Conservation (phyloP, 2,888 invertebrate species). For the Halictus quadricinctus region DNA sequence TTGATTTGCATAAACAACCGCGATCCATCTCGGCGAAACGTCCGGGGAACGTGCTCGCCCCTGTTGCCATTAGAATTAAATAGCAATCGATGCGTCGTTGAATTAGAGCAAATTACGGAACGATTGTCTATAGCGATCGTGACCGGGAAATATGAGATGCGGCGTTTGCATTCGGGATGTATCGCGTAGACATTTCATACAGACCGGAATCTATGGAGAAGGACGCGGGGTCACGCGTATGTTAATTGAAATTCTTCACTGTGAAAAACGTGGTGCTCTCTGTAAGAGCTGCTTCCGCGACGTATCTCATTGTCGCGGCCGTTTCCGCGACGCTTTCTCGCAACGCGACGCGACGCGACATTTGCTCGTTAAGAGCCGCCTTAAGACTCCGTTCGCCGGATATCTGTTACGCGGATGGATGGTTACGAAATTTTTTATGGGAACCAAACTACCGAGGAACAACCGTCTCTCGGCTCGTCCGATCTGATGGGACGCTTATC, state of each 20-base stretch:
- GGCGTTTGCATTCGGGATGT: neutral
- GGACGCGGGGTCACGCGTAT: constrained; percentile 4
- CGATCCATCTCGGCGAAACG: neutral
- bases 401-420: neutral
- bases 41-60: neutral
- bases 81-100: neutral
- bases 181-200: neutral
- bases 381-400: neutral
- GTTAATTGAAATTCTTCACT: constrained; percentile 60
- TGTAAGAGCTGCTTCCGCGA: constrained; percentile 53
- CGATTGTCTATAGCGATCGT: neutral
- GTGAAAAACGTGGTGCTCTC: constrained; percentile 41
- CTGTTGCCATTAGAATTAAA: neutral
- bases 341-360: constrained; percentile 38
- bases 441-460: neutral
- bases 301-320: constrained; percentile 47
- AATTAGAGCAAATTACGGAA: neutral
- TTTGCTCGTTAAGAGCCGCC: constrained; percentile 42
- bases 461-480: neutral
- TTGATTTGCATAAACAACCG: neutral
- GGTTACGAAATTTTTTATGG: constrained; percentile 13
- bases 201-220: neutral
- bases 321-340: constrained; percentile 66
- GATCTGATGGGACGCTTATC: neutral
- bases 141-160: neutral